phyloP scores from a whole-genome alignment of 2,888 invertebrate genomes.

The Tetrapedia diversipes region DNA sequence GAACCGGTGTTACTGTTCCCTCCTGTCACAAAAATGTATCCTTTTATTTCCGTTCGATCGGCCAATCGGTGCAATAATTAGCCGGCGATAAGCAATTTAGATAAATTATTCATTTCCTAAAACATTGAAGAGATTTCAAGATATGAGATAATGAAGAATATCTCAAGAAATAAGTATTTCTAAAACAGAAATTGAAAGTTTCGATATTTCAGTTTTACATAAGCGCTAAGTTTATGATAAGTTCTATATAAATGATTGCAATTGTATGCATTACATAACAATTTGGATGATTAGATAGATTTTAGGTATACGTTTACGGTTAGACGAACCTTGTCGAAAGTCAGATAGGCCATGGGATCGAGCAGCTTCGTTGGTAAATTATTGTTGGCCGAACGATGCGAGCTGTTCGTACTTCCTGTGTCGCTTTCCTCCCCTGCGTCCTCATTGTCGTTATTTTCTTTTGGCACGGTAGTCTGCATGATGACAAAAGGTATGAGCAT shows the following conservation, averaged over 20 bases:
- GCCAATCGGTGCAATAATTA: no score
- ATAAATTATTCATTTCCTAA: no score
- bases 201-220: no score
- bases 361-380: constrained; percentile 72
- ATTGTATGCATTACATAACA: no score
- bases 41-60: background rate
- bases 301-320: background rate
- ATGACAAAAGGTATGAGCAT: background rate
- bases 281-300: no score
- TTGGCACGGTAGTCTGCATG: constrained; percentile 56
- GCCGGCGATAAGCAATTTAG: no score
- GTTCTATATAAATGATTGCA: no score
- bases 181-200: no score
- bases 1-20: constrained; percentile 76
- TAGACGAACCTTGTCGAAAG: constrained; percentile 76
- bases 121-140: no score
- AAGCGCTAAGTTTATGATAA: no score
- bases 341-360: constrained; percentile 77
- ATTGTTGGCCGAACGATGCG: constrained; percentile 77
- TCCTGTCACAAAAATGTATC: constrained; percentile 67
- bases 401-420: constrained; percentile 75
- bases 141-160: no score
- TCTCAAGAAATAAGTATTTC: no score
- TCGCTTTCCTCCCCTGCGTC: constrained; percentile 78
- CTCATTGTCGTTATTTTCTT: constrained; percentile 76